Evolutionary conservation across 2,797 vertebrate species (phyloP).

Genomic region (Hydrophis major): DNA sequence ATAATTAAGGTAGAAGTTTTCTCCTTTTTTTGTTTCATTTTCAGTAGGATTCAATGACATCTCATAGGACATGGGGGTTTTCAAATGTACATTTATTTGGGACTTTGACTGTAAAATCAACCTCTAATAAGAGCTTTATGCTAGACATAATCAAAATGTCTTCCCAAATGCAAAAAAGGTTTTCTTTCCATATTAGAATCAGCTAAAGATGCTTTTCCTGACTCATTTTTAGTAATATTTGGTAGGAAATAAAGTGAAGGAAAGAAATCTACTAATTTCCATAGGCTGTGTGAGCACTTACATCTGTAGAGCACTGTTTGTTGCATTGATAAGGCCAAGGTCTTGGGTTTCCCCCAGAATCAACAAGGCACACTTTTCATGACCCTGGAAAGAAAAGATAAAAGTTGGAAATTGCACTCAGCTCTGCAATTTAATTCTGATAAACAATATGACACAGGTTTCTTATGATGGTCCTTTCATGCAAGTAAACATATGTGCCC

Average conservation of each 20-base stretch:
- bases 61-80: neutral
- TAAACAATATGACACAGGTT: neutral
- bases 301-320: conserved; percentile 93
- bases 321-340: conserved; percentile 92
- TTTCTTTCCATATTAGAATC: neutral
- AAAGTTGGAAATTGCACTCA: neutral
- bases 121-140: neutral
- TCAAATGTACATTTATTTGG: neutral
- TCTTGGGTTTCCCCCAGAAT: conserved; percentile 92
- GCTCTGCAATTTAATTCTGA: neutral
- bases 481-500: neutral
- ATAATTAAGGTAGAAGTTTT: neutral
- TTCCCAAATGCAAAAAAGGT: neutral
- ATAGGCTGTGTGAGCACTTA: conserved; percentile 73
- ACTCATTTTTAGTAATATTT: neutral
- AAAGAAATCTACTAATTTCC: neutral
- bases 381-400: conserved; percentile 73
- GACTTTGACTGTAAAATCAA: neutral
- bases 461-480: no score
- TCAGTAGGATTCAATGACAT: neutral
- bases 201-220: neutral
- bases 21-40: neutral
- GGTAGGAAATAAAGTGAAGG: neutral
- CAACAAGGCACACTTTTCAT: conserved; percentile 97
- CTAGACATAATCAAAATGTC: neutral